These are phyloP conservation scores for Bovichtus variegatus DNA, from an alignment of 2,797 vertebrate species.

Conservation along the genomic window DNA sequence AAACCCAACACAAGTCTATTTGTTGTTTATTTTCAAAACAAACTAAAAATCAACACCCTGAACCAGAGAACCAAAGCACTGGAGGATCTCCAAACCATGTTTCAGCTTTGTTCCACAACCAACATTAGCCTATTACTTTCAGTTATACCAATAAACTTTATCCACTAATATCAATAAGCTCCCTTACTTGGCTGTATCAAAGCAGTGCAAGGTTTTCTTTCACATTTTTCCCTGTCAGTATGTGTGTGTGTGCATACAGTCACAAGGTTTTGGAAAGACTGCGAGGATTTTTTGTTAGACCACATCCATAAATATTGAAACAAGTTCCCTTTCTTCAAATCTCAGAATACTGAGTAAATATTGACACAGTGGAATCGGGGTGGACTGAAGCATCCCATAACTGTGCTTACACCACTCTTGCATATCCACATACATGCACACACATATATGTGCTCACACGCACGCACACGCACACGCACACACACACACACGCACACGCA, in stretches of 20 bases:
- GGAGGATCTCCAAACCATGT: slow-evolving; percentile 43
- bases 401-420: slow-evolving; percentile 51
- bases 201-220: no score
- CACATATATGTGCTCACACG: neutral
- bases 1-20: slow-evolving; percentile 47
- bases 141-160: slow-evolving; percentile 49
- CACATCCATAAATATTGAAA: slow-evolving; percentile 88
- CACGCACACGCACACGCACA: slow-evolving; percentile 16
- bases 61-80: slow-evolving; percentile 21
- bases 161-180: slow-evolving; percentile 57
- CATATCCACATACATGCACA: slow-evolving; percentile 10
- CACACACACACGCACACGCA: slow-evolving; percentile 27
- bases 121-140: slow-evolving; percentile 40
- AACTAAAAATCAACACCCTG: slow-evolving; percentile 48
- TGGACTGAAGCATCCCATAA: slow-evolving; percentile 78
- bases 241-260: slow-evolving; percentile 20
- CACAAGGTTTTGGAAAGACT: slow-evolving; percentile 72
- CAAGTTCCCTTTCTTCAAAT: slow-evolving; percentile 83
- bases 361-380: slow-evolving; percentile 71
- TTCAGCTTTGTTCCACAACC: slow-evolving; percentile 53
- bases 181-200: slow-evolving; percentile 36
- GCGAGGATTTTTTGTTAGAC: slow-evolving; percentile 77
- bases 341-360: slow-evolving; percentile 86
- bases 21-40: slow-evolving; percentile 55
- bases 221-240: neutral